Percentiles rank a stretch among this genome's conserved stretches.
These are phyloP conservation scores for Picathartes gymnocephalus DNA, from an alignment of 2,113 vertebrate genomes.

Conservation along the genomic window DNA sequence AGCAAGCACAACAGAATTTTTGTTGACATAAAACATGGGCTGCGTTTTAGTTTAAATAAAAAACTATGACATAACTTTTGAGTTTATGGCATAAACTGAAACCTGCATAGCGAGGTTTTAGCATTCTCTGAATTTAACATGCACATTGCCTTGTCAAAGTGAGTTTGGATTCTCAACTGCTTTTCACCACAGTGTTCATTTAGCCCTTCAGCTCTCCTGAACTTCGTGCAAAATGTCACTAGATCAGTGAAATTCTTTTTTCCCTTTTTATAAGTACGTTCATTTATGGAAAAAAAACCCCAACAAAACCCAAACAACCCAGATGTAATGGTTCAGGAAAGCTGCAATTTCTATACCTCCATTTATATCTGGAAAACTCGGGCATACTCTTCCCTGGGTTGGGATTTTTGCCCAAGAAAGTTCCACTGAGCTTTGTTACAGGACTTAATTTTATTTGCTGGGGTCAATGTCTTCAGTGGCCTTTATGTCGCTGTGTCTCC, in stretches of 20 bases:
- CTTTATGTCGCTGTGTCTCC: neutral
- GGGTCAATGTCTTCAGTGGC: neutral
- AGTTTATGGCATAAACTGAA: slow-evolving; percentile 49
- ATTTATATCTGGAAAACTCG: neutral
- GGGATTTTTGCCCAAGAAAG: neutral
- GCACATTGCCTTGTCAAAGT: neutral
- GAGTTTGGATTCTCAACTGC: neutral
- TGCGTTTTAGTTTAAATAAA: slow-evolving; percentile 58
- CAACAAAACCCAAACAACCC: neutral
- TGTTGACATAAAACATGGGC: slow-evolving; percentile 70
- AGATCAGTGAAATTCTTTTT: neutral
- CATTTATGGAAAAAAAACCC: neutral
- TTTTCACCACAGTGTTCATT: neutral
- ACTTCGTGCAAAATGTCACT: neutral
- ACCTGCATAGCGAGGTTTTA: neutral
- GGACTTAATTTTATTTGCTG: neutral
- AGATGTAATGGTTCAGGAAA: neutral
- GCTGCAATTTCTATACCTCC: neutral
- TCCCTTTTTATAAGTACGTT: neutral
- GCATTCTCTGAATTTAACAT: neutral
- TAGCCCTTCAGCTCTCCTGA: neutral
- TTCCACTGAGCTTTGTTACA: neutral
- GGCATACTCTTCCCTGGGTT: neutral
- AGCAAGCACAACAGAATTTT: slow-evolving; percentile 60
- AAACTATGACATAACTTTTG: slow-evolving; percentile 42